Conservation (phyloP, 2,113 vertebrate genomes). For the Procapra przewalskii region DNA sequence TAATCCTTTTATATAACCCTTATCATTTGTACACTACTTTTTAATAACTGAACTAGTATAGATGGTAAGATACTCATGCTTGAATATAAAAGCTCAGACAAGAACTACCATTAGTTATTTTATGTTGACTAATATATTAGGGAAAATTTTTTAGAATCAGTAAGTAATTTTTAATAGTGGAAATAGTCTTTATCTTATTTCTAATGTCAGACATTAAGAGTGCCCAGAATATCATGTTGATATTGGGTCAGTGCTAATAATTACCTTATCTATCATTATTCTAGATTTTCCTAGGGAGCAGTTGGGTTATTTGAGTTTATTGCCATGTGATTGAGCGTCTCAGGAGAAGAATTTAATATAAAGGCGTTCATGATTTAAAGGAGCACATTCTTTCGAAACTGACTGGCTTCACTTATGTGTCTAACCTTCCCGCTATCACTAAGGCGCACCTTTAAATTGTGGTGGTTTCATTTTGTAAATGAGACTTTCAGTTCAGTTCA, state of each 20-base stretch:
- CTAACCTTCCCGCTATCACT: background rate
- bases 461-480: background rate
- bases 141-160: background rate
- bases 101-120: background rate
- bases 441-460: background rate
- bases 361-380: conserved; percentile 23
- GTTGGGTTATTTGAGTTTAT: background rate
- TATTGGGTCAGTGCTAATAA: background rate
- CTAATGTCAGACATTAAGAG: background rate
- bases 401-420: background rate
- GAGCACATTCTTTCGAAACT: background rate
- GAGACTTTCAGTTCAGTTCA: background rate
- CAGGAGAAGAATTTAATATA: background rate
- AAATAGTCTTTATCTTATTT: background rate
- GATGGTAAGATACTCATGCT: background rate
- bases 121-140: background rate
- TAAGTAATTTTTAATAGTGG: conserved; percentile 7
- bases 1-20: background rate
- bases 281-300: background rate
- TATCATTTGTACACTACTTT: background rate
- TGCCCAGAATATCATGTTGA: background rate
- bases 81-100: background rate
- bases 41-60: background rate
- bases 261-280: background rate
- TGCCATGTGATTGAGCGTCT: background rate